A percentile compares a stretch with the other conserved stretches of the same genome.
Evolutionary conservation across 2,113 vertebrate species (phyloP).

Genomic region (Pogona vitticeps): DNA sequence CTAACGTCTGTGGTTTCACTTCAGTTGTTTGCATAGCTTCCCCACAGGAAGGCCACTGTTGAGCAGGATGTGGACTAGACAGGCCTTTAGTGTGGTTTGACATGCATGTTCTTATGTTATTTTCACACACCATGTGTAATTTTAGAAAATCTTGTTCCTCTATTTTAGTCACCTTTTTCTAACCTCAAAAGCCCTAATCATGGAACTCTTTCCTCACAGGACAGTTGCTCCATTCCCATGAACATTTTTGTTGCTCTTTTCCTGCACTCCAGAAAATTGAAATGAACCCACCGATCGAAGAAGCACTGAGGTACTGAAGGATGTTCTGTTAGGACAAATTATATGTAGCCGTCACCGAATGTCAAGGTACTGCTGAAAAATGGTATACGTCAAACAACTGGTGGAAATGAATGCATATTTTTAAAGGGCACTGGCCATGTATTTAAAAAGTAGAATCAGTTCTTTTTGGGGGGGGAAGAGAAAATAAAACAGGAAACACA

Average conservation of each 20-base stretch:
- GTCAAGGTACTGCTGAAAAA: not conserved
- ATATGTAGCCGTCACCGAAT: conserved; percentile 6
- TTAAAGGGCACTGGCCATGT: not conserved
- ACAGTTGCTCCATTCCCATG: not conserved
- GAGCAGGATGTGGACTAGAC: too few relatives aligned
- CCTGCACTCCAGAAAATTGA: conserved; percentile 9
- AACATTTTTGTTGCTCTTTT: not conserved
- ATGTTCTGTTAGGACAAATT: not conserved
- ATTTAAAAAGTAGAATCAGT: not conserved
- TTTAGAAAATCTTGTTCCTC: not conserved
- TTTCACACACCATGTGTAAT: not conserved
- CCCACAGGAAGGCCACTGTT: too few relatives aligned
- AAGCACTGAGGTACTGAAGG: not conserved
- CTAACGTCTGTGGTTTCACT: too few relatives aligned
- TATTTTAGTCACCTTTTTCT: not conserved
- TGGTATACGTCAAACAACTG: not conserved
- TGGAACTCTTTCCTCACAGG: not conserved
- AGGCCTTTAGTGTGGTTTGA: too few relatives aligned
- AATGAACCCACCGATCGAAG: not conserved
- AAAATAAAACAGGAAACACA: not conserved
- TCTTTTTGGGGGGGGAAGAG: not conserved
- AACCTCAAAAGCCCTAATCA: not conserved
- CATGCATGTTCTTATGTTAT: too few relatives aligned
- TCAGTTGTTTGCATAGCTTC: too few relatives aligned
- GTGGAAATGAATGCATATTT: not conserved